Percentiles rank a stretch among this genome's conserved stretches.
Evolutionary conservation across 2,797 vertebrate species (phyloP).

Genomic region (Austrolebias charrua): DNA sequence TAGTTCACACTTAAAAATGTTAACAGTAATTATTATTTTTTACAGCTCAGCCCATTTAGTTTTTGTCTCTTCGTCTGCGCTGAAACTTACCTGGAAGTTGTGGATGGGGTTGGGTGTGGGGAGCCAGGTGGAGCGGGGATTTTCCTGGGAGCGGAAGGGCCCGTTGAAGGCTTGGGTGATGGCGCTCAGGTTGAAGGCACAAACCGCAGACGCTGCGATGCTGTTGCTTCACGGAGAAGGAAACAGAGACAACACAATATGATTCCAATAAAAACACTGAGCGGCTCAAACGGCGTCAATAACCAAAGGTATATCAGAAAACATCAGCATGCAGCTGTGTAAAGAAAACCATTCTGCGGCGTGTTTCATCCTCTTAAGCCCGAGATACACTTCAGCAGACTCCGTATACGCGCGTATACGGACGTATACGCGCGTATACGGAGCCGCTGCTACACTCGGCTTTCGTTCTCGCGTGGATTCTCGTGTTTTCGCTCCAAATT

Average conservation of each 20-base stretch:
- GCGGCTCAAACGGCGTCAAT: conserved; percentile 25
- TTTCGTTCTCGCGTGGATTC: too few species aligned
- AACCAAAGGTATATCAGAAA: conserved; percentile 29
- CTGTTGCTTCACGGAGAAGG: conserved; percentile 86
- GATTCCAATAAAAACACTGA: conserved; percentile 32
- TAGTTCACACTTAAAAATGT: too few species aligned
- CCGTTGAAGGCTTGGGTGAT: conserved; percentile 96
- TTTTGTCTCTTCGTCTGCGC: background rate
- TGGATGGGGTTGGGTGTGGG: conserved; percentile 90
- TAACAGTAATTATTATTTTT: too few species aligned
- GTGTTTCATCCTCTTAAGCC: conserved; percentile 40
- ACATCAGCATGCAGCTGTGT: conserved; percentile 30
- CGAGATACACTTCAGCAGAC: too few species aligned
- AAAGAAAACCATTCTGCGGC: conserved; percentile 37
- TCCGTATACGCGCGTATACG: too few species aligned
- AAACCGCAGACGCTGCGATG: conserved; percentile 95
- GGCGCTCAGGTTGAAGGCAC: conserved; percentile 97
- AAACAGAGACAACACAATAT: background rate
- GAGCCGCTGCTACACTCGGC: too few species aligned
- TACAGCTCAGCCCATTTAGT: too few species aligned
- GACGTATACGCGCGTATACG: too few species aligned
- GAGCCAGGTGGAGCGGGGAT: conserved; percentile 95
- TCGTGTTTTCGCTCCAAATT: too few species aligned
- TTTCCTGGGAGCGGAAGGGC: conserved; percentile 96
- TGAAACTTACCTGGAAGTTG: conserved; percentile 77